Evolutionary conservation across 2,888 invertebrate species (phyloP), one percentile per base, ranked within the genome.

Genomic region (Orthonevra nobilis): DNA sequence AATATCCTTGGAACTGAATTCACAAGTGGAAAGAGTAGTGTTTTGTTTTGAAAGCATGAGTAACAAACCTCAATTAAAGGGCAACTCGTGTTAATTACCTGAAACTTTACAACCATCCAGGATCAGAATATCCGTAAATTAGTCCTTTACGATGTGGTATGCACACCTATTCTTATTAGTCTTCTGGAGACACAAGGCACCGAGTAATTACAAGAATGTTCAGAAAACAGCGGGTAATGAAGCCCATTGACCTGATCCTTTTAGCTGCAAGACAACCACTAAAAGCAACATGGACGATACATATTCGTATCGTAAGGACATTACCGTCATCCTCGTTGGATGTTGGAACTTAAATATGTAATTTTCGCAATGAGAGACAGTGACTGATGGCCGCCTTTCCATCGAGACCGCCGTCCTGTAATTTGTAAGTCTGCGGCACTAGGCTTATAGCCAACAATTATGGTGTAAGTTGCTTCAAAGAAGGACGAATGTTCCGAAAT

Each of bases 61-160:
- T n/a, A n/a, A n/a, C n/a, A n/a, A n/a, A n/a, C n/a, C n/a, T n/a
- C n/a, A n/a, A n/a, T n/a, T n/a, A n/a, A n/a, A n/a, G n/a, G n/a
- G n/a, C n/a, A n/a, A n/a, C n/a, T n/a, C n/a, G n/a, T 66, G 66
- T 56, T 66, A 63, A 63, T 63, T 63, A 52, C 36, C 52, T 64
- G 15, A 42, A 64, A 42, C 40, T 40, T 20, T 32, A 42, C 3
- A 14, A 2, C 3, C 42, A 5, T 32, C 20, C 32, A n/a, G n/a
- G n/a, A n/a, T 28, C 10, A 58, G 68, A 50, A 20, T 23, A 58
- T 58, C 58, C 26, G 34, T 32, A 23, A 32, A 48, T 50, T 58
- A 46, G 36, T 56, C 52, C 14, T 46, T n/a, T 26, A 7, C 20
- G n/a, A 2, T 19, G 10, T 12, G 30, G 7, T 38, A 19, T 40